Conservation (phyloP, 2,797 vertebrate genomes). For the Danio choprae region DNA sequence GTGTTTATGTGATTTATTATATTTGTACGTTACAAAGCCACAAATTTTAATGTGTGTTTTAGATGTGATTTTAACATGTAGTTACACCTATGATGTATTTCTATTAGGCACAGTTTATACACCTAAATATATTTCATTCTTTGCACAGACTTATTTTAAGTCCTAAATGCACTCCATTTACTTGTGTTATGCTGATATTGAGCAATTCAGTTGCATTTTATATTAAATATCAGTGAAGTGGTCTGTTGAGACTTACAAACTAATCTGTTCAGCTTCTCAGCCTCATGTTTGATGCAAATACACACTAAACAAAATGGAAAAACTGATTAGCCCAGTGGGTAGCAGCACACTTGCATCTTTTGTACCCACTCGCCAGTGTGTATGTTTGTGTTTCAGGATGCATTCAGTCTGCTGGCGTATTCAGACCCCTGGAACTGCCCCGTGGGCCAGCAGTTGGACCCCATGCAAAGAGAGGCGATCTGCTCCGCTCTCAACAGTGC, state of each 20-base stretch:
- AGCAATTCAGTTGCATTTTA: not conserved
- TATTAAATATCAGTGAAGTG: conserved; percentile 3
- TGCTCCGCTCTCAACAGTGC: conserved; percentile 98
- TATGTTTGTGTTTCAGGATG: conserved; percentile 82
- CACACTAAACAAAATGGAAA: conserved; percentile 29
- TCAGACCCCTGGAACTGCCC: conserved; percentile 98
- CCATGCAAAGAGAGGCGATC: conserved; percentile 94
- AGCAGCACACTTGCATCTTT: conserved; percentile 9
- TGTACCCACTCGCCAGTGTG: conserved; percentile 28
- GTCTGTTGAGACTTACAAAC: not conserved
- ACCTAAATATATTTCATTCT: too few species aligned
- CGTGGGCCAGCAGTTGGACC: conserved; percentile 95
- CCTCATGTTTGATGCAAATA: conserved; percentile 33
- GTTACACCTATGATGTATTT: too few species aligned
- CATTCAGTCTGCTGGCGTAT: conserved; percentile 96
- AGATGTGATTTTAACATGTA: too few species aligned
- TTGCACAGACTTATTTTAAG: too few species aligned
- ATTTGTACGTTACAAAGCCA: too few species aligned
- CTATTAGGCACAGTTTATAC: too few species aligned
- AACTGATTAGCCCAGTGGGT: conserved; percentile 23
- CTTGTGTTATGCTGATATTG: not conserved
- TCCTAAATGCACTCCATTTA: too few species aligned
- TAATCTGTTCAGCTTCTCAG: conserved; percentile 4
- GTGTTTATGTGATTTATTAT: too few species aligned
- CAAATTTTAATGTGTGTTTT: too few species aligned